Conservation (phyloP, 2,113 vertebrate species). For the Eretmochelys imbricata region DNA sequence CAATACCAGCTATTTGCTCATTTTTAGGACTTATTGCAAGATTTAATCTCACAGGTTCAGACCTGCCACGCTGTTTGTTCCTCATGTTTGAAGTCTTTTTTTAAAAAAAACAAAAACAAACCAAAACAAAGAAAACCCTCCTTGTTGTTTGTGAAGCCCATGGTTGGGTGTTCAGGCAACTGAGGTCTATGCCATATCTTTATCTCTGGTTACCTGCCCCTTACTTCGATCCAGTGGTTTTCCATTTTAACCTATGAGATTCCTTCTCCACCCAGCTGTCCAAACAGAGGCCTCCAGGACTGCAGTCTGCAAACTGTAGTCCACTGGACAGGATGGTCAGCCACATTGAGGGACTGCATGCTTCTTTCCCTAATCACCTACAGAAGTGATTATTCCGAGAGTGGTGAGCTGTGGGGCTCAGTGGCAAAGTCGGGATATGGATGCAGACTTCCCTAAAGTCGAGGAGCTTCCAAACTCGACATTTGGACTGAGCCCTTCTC, state of each 20-base stretch:
- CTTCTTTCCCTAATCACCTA: neutral
- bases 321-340: neutral
- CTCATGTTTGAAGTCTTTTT: rapidly evolving
- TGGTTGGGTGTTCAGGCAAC: rapidly evolving
- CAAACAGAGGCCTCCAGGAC: too few species aligned
- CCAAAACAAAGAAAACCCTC: neutral
- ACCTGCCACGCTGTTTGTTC: neutral
- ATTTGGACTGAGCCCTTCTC: neutral
- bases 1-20: rapidly evolving
- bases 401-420: neutral
- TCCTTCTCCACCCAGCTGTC: neutral
- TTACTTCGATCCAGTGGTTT: neutral
- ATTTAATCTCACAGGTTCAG: neutral
- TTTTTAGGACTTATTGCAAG: neutral
- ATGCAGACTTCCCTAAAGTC: neutral
- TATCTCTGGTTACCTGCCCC: neutral
- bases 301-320: neutral
- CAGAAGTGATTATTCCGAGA: neutral
- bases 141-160: rapidly evolving
- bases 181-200: neutral
- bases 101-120: too few species aligned
- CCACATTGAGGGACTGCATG: neutral
- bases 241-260: neutral
- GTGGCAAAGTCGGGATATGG: neutral
- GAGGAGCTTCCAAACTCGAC: neutral